Percentiles rank a stretch among this genome's conserved stretches.
Conservation (phyloP, 2,113 vertebrate genomes). For the Rhinolophus sinicus region DNA sequence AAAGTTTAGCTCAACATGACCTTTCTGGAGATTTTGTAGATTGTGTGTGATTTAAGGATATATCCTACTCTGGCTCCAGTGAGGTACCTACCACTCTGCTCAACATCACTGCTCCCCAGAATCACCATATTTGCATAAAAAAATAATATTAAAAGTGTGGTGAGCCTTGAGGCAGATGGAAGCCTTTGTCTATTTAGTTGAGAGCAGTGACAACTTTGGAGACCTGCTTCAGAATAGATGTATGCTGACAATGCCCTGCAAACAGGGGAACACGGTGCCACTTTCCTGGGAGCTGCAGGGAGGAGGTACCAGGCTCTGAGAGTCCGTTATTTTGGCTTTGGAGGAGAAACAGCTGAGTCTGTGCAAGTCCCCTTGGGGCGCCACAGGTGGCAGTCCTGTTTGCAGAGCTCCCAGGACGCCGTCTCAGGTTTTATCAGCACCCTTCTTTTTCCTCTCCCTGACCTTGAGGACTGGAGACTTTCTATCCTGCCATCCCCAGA, state of each 20-base stretch:
- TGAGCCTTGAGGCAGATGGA: slow-evolving; percentile 61
- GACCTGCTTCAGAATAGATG: slow-evolving; percentile 52
- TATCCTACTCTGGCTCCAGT: neutral
- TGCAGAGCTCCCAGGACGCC: neutral
- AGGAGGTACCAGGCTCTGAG: neutral
- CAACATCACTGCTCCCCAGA: slow-evolving; percentile 40
- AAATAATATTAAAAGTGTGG: slow-evolving; percentile 63
- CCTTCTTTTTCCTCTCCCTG: neutral
- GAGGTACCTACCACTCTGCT: neutral
- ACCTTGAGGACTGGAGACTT: neutral
- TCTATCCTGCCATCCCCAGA: neutral
- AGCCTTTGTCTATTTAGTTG: slow-evolving; percentile 69
- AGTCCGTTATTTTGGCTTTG: neutral
- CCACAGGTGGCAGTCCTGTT: neutral
- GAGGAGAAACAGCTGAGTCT: neutral
- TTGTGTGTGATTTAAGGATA: neutral
- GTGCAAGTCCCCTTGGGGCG: neutral
- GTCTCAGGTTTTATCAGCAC: neutral
- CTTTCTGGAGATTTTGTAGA: slow-evolving; percentile 24
- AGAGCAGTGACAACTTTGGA: slow-evolving; percentile 59
- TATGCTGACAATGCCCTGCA: neutral
- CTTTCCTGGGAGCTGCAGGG: neutral
- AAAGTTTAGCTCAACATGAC: slow-evolving; percentile 44
- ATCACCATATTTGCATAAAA: slow-evolving; percentile 61
- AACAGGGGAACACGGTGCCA: slow-evolving; percentile 28